These are phyloP conservation scores for Aporophyla nigra DNA, from an alignment of 2,888 invertebrate genomes.

Conservation along the genomic window DNA sequence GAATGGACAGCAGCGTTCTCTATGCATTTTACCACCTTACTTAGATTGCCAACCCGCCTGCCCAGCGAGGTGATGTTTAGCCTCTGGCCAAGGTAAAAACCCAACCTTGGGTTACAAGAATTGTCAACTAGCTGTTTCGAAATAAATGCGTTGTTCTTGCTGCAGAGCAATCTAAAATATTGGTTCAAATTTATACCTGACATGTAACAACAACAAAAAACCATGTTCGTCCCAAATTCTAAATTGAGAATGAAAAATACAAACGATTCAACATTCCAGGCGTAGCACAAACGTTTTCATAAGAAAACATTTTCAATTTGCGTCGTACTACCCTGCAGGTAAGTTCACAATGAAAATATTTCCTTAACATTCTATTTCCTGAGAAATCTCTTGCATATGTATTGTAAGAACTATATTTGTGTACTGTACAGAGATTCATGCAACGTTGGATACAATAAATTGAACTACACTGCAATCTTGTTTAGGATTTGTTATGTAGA, in stretches of 20 bases:
- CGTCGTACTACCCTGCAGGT: slow-evolving; percentile 41
- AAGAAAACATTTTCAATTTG: slow-evolving; percentile 57
- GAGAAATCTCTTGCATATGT: slow-evolving; percentile 34
- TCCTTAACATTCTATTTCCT: slow-evolving; percentile 47
- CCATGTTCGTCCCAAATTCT: slow-evolving; percentile 1
- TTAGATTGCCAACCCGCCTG: no score
- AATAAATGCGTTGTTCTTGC: no score
- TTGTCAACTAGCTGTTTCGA: no score
- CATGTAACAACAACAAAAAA: slow-evolving; percentile 7
- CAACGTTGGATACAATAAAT: slow-evolving; percentile 41
- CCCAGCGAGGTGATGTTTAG: no score
- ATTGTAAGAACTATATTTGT: slow-evolving; percentile 33
- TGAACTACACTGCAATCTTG: slow-evolving; percentile 17
- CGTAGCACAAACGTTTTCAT: slow-evolving; percentile 33
- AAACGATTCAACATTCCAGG: slow-evolving; percentile 40
- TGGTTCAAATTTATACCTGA: no score
- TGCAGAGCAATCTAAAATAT: no score
- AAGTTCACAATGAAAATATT: slow-evolving; percentile 52
- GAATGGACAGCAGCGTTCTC: no score
- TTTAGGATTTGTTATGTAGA: slow-evolving; percentile 14
- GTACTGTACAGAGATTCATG: slow-evolving; percentile 27
- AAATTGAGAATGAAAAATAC: slow-evolving; percentile 51
- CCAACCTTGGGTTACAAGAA: no score
- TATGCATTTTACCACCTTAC: no score
- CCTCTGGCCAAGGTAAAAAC: no score